These are phyloP conservation scores for Psittacula derbiana DNA, from an alignment of 2,797 vertebrate genomes.

Conservation along the genomic window DNA sequence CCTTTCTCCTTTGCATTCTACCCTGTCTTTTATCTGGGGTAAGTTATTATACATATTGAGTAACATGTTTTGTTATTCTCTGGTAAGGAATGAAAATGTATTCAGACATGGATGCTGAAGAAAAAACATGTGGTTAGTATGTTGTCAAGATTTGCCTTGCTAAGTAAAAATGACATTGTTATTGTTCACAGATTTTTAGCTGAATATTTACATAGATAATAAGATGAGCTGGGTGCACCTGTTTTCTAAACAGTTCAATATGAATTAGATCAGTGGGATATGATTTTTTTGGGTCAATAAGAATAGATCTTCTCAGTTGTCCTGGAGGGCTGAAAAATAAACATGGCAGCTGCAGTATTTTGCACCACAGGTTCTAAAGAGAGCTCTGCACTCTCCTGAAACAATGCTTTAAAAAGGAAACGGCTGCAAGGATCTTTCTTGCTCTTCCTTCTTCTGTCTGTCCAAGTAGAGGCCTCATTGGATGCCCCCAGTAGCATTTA, in stretches of 20 bases:
- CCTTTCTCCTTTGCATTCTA: conserved; percentile 8
- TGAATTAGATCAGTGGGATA: neutral
- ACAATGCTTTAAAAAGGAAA: neutral
- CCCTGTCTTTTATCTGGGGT: neutral
- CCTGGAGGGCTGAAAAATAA: neutral
- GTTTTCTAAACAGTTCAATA: neutral
- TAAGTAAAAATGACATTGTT: neutral
- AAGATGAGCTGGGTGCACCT: neutral
- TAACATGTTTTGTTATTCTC: neutral
- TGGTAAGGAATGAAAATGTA: neutral
- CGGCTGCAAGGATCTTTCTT: neutral
- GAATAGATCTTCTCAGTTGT: neutral
- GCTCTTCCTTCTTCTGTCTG: neutral
- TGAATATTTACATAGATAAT: neutral
- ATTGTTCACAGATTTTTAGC: neutral
- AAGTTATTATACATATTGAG: neutral
- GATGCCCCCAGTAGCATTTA: neutral
- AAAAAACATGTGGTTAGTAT: neutral
- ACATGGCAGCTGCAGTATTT: neutral
- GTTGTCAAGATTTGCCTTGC: neutral
- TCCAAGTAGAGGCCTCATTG: rapidly evolving
- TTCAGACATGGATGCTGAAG: neutral
- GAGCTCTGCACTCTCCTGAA: neutral
- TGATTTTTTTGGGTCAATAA: conserved; percentile 17
- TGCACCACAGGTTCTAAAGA: neutral